phyloP scores from a whole-genome alignment of 2,888 invertebrate species.

The Chalcosyrphus nemorum region DNA sequence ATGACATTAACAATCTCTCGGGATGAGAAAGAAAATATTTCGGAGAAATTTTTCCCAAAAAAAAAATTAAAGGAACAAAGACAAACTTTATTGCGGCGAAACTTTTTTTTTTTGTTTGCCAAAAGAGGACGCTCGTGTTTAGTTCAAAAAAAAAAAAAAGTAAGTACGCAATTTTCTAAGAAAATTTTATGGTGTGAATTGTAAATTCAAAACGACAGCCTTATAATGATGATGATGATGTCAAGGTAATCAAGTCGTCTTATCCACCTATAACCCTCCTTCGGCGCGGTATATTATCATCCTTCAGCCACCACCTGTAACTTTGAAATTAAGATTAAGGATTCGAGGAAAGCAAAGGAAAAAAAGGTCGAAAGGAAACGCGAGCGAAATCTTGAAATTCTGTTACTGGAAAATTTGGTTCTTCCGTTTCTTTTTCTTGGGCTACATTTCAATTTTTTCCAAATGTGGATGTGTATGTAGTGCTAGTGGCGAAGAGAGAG shows the following conservation, averaged over 20 bases:
- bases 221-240: conserved; percentile 67
- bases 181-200: conserved; percentile 27
- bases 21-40: not conserved
- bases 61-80: conserved; percentile 12
- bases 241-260: conserved; percentile 62
- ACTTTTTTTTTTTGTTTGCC: not conserved
- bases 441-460: conserved; percentile 2
- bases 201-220: conserved; percentile 51
- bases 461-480: not conserved
- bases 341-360: conserved; percentile 11
- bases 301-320: conserved; percentile 61
- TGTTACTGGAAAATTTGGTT: not conserved
- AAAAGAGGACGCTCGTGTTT: not conserved
- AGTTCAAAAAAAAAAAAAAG: not conserved
- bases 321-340: conserved; percentile 33
- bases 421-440: not conserved
- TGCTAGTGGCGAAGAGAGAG: not conserved
- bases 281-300: not conserved
- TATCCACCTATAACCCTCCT: conserved; percentile 33
- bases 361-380: conserved; percentile 33
- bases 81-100: conserved; percentile 15
- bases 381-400: conserved; percentile 41
- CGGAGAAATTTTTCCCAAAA: not conserved
- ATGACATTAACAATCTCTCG: conserved; percentile 18
- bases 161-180: not conserved